Percentiles rank a stretch among this genome's conserved stretches.
Evolutionary conservation across 2,888 invertebrate genomes (phyloP).

Genomic region (Limnephilus lunatus): DNA sequence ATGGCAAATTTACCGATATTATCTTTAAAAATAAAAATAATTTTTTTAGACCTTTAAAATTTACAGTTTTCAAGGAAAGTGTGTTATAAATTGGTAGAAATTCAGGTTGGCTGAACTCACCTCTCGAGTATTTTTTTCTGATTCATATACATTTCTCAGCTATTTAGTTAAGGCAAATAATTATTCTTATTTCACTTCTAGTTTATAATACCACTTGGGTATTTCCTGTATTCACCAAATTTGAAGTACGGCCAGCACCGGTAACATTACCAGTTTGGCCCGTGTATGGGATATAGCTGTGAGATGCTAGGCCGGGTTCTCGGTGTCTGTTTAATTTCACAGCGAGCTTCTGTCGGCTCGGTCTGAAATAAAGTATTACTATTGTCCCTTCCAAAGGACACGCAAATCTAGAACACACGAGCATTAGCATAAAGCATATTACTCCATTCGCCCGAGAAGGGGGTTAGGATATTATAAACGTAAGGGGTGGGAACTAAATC

Average conservation of each 20-base stretch:
- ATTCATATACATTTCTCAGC: no score
- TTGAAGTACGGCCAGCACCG: no score
- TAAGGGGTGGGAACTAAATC: constrained; percentile 4
- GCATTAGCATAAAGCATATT: constrained; percentile 12
- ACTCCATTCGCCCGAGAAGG: background rate
- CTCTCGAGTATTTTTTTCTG: no score
- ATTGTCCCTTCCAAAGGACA: background rate
- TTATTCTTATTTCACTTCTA: background rate
- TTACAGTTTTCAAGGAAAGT: no score
- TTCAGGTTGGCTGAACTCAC: no score
- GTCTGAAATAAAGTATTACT: constrained; percentile 19
- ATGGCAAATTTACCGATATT: no score
- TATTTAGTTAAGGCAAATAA: background rate
- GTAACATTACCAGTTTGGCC: background rate
- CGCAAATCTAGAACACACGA: background rate
- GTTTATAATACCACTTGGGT: background rate
- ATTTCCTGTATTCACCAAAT: background rate
- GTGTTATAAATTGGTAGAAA: no score
- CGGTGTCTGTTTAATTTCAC: background rate
- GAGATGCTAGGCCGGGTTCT: background rate
- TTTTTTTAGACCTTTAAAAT: no score
- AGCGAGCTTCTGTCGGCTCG: background rate
- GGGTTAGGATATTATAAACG: no score
- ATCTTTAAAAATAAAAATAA: no score
- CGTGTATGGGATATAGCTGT: background rate